Evolutionary conservation across 2,113 vertebrate species (phyloP).

Genomic region (Eurypyga helias): DNA sequence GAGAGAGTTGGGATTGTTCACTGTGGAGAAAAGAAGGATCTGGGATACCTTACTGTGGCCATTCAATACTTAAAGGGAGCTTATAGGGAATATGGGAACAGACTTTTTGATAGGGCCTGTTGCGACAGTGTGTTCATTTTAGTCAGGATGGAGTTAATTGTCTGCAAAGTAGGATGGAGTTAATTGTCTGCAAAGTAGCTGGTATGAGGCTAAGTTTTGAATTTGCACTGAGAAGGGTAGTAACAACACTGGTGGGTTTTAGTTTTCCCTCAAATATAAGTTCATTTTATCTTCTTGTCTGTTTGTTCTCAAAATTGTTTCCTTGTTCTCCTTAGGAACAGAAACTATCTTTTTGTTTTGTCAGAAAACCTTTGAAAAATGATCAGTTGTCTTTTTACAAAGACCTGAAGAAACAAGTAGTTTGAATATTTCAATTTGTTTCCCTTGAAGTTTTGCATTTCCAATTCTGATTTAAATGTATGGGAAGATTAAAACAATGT

Average conservation of each 20-base stretch:
- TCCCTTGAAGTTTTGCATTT: not conserved
- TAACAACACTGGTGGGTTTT: no score
- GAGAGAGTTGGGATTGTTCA: no score
- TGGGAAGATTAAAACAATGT: not conserved
- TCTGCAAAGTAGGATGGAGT: no score
- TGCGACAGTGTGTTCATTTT: not conserved
- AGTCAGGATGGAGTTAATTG: no score
- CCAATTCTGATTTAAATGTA: not conserved
- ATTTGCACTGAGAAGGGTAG: no score
- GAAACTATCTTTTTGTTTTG: not conserved
- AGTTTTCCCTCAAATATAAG: not conserved
- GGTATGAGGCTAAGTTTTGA: no score
- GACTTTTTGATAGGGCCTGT: not conserved
- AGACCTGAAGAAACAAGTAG: not conserved
- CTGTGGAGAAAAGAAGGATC: not conserved
- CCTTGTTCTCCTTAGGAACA: not conserved
- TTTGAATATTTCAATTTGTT: not conserved
- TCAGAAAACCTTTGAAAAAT: not conserved
- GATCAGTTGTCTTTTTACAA: not conserved
- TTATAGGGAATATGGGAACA: not conserved
- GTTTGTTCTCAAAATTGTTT: not conserved
- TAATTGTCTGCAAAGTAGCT: no score
- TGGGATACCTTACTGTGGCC: not conserved
- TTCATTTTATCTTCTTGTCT: not conserved
- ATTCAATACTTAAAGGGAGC: not conserved